These are phyloP conservation scores for Paraplagusia blochii DNA, from an alignment of 2,113 vertebrate species.

Conservation along the genomic window DNA sequence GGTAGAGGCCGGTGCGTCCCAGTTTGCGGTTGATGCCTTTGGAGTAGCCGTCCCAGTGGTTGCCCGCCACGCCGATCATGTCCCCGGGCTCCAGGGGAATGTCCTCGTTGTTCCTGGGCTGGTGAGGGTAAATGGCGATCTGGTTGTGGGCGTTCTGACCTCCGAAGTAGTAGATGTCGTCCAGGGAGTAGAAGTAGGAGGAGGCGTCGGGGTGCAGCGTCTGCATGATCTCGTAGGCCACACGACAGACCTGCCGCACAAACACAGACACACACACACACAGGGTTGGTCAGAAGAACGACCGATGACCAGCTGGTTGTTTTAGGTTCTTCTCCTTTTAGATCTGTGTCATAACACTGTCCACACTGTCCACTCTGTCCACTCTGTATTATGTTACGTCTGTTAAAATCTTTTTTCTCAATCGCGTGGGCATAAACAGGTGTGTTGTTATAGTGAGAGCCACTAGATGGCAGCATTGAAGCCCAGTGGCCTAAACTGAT, in stretches of 20 bases:
- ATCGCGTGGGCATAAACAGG: too few species aligned
- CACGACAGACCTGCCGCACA: slow-evolving; percentile 87
- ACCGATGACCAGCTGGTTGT: too few species aligned
- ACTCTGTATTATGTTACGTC: too few species aligned
- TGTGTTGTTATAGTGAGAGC: too few species aligned
- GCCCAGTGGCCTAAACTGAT: too few species aligned
- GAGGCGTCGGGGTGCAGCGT: slow-evolving; percentile 96
- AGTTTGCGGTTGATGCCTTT: slow-evolving; percentile 97
- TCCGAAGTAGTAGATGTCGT: slow-evolving; percentile 99
- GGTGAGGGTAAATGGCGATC: slow-evolving; percentile 91
- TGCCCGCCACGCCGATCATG: slow-evolving; percentile 94
- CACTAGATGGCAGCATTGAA: too few species aligned
- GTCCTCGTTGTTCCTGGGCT: slow-evolving; percentile 88
- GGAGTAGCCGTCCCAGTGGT: slow-evolving; percentile 98
- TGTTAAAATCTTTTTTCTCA: too few species aligned
- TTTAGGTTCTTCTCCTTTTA: too few species aligned
- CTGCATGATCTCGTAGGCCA: slow-evolving; percentile 99
- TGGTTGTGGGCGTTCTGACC: slow-evolving; percentile 99
- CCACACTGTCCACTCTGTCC: too few species aligned
- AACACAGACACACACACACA: neutral
- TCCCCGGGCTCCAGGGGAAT: slow-evolving; percentile 95
- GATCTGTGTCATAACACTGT: too few species aligned
- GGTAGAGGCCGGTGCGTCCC: slow-evolving; percentile 95
- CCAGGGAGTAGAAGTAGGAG: slow-evolving; percentile 92
- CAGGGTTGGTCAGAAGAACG: too few species aligned